Conservation (phyloP, 2,113 vertebrate genomes). For the Gallinago jamesoni region DNA sequence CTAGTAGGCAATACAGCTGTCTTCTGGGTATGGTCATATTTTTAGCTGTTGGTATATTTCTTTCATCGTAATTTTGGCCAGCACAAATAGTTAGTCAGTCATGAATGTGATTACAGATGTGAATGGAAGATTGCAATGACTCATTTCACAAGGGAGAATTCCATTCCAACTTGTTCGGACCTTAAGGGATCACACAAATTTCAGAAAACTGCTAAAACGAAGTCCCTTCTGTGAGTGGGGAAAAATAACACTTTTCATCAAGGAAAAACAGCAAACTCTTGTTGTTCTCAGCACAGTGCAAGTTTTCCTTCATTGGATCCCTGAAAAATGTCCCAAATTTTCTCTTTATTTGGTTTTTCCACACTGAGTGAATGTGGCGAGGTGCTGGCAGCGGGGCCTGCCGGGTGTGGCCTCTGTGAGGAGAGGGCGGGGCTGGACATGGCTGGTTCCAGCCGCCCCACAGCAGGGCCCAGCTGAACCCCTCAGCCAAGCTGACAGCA, state of each 20-base stretch:
- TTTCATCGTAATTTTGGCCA: background rate
- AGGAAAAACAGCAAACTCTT: background rate
- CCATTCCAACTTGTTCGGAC: background rate
- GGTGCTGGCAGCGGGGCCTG: accelerated
- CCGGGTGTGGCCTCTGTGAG: background rate
- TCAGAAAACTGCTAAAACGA: background rate
- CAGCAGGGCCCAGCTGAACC: background rate
- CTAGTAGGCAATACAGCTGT: background rate
- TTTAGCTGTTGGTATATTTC: background rate
- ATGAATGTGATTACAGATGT: background rate
- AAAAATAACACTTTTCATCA: accelerated
- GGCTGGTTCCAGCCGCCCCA: accelerated
- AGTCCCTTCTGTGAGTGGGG: background rate
- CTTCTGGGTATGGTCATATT: background rate
- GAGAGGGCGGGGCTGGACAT: background rate
- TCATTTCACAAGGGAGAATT: background rate
- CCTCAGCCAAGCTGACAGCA: accelerated
- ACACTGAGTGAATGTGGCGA: accelerated
- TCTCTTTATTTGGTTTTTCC: accelerated
- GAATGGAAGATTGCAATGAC: background rate
- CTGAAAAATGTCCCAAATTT: too few species aligned
- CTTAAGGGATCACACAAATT: background rate
- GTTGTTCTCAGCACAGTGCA: accelerated
- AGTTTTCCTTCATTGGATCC: accelerated
- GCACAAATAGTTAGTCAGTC: background rate